Evolutionary conservation across 1,140 invertebrate species (phyloP), one percentile per base, ranked within the genome.

Genomic region (Atta colombica): DNA sequence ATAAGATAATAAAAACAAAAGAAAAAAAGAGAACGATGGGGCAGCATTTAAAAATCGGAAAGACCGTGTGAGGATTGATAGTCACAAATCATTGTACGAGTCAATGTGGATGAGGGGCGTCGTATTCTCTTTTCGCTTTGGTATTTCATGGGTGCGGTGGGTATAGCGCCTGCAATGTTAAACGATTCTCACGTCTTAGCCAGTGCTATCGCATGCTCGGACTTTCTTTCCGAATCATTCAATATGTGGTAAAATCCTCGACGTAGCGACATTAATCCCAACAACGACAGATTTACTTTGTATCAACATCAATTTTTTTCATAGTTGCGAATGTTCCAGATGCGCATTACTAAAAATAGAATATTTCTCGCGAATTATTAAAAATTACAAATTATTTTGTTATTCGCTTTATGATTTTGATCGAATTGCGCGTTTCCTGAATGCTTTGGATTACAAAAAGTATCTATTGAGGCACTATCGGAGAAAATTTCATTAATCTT

Each of bases 81-180:
- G 25, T 69, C 21, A 25, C 21, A 65, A 63, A 85, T 88, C 91
- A 92, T 87, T 84, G 88, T 91, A 91, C 53, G 89, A 89, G 63
- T 88, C 82, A 86, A 77, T 39, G 87, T 45, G n/a, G 7, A 2
- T 49, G 75, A 21, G 71, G 53, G 87, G 86, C 85, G 89, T 92
- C 85, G 88, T 92, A 87, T 88, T 90, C 75, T 78, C 39, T 45
- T 69, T 69, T 92, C 86, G 89, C 94, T 95, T 95, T 94, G 94
- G 94, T 94, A 94, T 94, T 91, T 93, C 86, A 72, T 94, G 93
- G n/a, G 94, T 94, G 93, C 93, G 92, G 92, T 94, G 93, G 91
- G 90, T 93, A 91, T 87, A 89, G 63, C 90, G 87, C 75, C 78
- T 84, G 82, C 80, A 86, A 88, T 86, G 80, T 92, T 90, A 55